Evolutionary conservation across 2,113 vertebrate species (phyloP), one percentile per base, ranked within the genome.

Genomic region (Columba janthina): DNA sequence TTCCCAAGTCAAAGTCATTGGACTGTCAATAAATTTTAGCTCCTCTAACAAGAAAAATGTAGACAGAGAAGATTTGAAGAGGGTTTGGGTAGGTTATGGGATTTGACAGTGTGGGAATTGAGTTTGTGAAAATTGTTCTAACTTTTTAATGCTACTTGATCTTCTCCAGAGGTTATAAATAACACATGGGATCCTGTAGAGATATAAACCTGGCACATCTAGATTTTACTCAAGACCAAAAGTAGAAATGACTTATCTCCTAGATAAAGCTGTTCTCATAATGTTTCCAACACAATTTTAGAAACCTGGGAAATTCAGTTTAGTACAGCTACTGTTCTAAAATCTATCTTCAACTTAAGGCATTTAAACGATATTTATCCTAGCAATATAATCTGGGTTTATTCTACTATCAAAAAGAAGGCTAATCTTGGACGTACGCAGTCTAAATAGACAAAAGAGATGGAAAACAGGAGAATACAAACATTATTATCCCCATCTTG

Each of bases 61-160:
- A 34, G 58, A 70, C 38, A 75, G 48, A 57, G 84, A 76, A 14
- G 44, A 42, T 75, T 81, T 81, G 51, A 40, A 79, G 56, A 32
- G 5, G 11, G 8, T 15, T 80, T 88, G 53, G 24, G 36, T 61
- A 36, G 18, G 18, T 69, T 92, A 48, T 65, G 44, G 77, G 53
- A 78, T 57, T 67, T 86, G 60, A 80, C 42, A 57, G 16, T 19
- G 32, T 81, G 48, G 44, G 64, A 93, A 91, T 24, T 50, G 72
- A 84, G 48, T 64, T 96, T 84, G 17, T 88, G n/a, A 81, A 95
- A 80, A 75, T 69, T 67, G 10, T 88, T 93, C 44, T 67, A 67
- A 83, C 51, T 80, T 88, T 73, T 90, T 75, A 89, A 93, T 69
- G 31, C 69, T 75, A 40, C 53, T 81, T 72, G 44, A 56, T 89